These are phyloP conservation scores for Disparrhopalites patrizii DNA, from an alignment of 2,888 invertebrate species.

Conservation along the genomic window DNA sequence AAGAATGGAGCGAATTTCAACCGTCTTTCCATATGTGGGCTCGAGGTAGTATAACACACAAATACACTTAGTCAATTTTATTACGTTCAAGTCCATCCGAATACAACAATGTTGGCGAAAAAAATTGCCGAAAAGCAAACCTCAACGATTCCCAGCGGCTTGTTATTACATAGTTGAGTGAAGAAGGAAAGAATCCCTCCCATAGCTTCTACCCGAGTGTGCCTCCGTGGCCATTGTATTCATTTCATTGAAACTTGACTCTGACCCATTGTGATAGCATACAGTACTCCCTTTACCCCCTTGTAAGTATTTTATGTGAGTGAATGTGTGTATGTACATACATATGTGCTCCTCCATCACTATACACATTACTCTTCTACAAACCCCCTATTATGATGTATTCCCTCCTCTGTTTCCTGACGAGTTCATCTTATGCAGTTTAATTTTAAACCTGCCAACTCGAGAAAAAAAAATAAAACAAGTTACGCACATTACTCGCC, in stretches of 20 bases:
- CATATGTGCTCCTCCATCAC: not conserved
- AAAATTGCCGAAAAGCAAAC: conserved; percentile 24
- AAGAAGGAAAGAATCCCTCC: not conserved
- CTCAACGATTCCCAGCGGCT: conserved; percentile 11
- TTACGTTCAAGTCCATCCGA: conserved; percentile 17
- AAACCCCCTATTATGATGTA: not conserved
- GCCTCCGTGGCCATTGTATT: conserved; percentile 4
- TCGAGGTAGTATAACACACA: conserved; percentile 10
- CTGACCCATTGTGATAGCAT: conserved; percentile 23
- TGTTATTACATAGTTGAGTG: not conserved
- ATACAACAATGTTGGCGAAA: conserved; percentile 28
- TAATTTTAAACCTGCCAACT: conserved; percentile 16
- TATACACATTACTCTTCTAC: not conserved
- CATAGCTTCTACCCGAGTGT: not conserved
- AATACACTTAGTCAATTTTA: conserved; percentile 22
- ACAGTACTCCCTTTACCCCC: not conserved
- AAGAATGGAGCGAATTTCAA: not conserved
- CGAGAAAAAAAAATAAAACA: too few species aligned
- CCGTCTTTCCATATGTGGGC: not conserved
- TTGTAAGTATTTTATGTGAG: not conserved
- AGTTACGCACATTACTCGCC: conserved; percentile 20
- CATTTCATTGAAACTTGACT: conserved; percentile 28
- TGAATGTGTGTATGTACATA: not conserved
- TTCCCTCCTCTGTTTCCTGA: not conserved
- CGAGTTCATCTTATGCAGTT: conserved; percentile 21